Conservation (phyloP, 2,797 vertebrate genomes). For the Cirrhinus mrigala region DNA sequence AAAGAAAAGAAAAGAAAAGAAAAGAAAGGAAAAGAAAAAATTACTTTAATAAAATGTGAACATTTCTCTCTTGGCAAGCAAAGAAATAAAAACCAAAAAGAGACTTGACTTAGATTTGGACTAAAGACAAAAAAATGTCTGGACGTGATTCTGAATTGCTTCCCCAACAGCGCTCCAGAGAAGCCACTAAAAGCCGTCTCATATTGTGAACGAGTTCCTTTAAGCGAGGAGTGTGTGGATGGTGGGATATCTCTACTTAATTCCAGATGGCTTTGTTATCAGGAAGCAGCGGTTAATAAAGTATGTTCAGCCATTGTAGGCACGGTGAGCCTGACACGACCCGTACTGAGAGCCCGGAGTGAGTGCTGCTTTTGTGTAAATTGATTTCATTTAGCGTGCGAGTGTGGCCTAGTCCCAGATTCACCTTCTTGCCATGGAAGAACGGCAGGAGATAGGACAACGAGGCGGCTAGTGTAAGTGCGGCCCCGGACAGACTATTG, state of each 20-base stretch:
- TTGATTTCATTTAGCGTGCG: constrained; percentile 41
- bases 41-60: too few species aligned
- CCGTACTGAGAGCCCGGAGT: constrained; percentile 19
- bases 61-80: not conserved
- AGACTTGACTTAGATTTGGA: not conserved
- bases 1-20: too few species aligned
- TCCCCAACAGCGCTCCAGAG: not conserved
- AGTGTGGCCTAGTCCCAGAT: constrained; percentile 24
- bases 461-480: constrained; percentile 42
- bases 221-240: not conserved
- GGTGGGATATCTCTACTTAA: constrained; percentile 24
- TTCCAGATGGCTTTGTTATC: constrained; percentile 46
- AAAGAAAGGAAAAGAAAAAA: too few species aligned
- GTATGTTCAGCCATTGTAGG: constrained; percentile 32
- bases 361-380: constrained; percentile 47
- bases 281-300: constrained; percentile 33
- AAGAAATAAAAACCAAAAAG: not conserved
- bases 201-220: constrained; percentile 8
- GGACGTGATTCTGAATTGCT: not conserved
- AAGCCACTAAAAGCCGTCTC: not conserved
- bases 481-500: constrained; percentile 21
- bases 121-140: not conserved
- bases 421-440: constrained; percentile 30
- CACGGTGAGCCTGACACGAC: constrained; percentile 14
- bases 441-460: constrained; percentile 12